These are phyloP conservation scores for Tenualosa ilisha DNA, from an alignment of 2,797 vertebrate genomes.

Conservation along the genomic window DNA sequence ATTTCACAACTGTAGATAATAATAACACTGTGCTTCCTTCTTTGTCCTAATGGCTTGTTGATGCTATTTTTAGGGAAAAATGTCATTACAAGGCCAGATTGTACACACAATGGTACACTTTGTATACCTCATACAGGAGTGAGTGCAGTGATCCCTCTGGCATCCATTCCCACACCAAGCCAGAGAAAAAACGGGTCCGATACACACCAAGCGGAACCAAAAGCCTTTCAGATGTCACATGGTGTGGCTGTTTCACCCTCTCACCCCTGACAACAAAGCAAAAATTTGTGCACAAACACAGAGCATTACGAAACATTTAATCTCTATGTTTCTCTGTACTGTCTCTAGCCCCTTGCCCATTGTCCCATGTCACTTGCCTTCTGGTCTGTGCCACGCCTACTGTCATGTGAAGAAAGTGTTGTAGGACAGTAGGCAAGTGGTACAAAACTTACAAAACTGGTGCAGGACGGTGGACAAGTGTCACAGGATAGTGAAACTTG, in stretches of 20 bases:
- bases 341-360: too few species aligned
- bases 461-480: too few species aligned
- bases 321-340: too few species aligned
- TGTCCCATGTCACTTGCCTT: too few species aligned
- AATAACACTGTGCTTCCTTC: neutral
- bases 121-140: constrained; percentile 65
- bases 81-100: neutral
- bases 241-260: constrained; percentile 12
- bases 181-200: constrained; percentile 50
- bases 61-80: neutral
- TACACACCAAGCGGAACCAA: constrained; percentile 66
- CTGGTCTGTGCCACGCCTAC: too few species aligned
- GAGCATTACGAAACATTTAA: neutral
- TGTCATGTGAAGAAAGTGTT: too few species aligned
- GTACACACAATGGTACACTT: neutral
- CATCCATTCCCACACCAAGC: constrained; percentile 71
- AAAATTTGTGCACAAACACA: neutral
- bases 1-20: neutral
- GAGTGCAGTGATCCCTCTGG: constrained; percentile 64
- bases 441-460: too few species aligned
- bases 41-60: neutral
- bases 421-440: too few species aligned
- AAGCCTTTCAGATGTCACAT: constrained; percentile 47
- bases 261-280: constrained; percentile 20
- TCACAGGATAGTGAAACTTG: too few species aligned